phyloP scores from a whole-genome alignment of 2,888 invertebrate genomes.

The Microctonus brassicae region DNA sequence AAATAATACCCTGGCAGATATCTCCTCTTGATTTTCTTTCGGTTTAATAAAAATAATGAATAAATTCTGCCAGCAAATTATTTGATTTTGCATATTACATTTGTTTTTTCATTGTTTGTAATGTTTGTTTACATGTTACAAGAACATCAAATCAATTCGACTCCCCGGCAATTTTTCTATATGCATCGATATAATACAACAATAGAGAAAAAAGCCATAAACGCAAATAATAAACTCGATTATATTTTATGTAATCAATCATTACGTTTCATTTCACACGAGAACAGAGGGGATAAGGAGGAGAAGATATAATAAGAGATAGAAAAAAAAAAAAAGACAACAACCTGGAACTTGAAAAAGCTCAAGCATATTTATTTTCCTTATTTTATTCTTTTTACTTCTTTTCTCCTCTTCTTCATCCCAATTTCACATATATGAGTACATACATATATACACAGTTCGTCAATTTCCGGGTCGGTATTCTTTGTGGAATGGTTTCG shows the following conservation, averaged over 20 bases:
- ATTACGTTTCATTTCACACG: conserved; percentile 11
- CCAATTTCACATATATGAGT: not conserved
- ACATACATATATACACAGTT: no score
- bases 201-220: no score
- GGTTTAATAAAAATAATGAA: conserved; percentile 24
- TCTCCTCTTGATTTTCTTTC: conserved; percentile 20
- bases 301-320: no score
- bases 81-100: no score
- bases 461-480: conserved; percentile 8
- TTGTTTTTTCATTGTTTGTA: no score
- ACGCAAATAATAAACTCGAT: conserved; percentile 28
- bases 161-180: not conserved
- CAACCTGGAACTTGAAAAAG: no score
- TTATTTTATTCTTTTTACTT: conserved; percentile 13
- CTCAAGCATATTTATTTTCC: no score
- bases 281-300: no score
- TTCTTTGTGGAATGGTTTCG: not conserved
- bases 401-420: not conserved
- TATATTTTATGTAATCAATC: conserved; percentile 6
- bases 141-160: not conserved
- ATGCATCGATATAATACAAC: not conserved
- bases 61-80: not conserved
- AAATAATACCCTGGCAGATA: conserved; percentile 35
- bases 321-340: no score
- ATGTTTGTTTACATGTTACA: conserved; percentile 5